Conservation (phyloP, 2,797 vertebrate species). For the Poeciliopsis presidionis region DNA sequence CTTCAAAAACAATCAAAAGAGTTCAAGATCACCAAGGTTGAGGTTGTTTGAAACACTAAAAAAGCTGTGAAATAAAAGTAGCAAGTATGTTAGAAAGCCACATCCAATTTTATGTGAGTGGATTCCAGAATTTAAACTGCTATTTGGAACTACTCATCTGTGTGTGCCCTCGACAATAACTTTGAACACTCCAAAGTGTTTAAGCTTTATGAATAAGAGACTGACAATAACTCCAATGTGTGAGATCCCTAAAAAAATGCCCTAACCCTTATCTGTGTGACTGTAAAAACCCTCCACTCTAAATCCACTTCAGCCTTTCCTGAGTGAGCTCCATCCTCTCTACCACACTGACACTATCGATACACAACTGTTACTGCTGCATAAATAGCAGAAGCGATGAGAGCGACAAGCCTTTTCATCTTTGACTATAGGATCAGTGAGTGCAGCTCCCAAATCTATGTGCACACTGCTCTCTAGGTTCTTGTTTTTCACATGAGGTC, state of each 20-base stretch:
- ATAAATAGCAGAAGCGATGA: slow-evolving; percentile 73
- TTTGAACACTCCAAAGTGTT: slow-evolving; percentile 33
- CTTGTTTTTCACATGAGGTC: slow-evolving; percentile 70
- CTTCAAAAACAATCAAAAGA: slow-evolving; percentile 8
- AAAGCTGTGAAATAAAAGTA: slow-evolving; percentile 45
- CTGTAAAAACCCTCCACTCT: slow-evolving; percentile 26
- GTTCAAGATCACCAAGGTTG: slow-evolving; percentile 18
- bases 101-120: slow-evolving; percentile 35
- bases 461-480: slow-evolving; percentile 43
- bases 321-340: slow-evolving; percentile 68
- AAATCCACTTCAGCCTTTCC: slow-evolving; percentile 73
- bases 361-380: slow-evolving; percentile 70
- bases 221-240: slow-evolving; percentile 54
- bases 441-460: slow-evolving; percentile 54
- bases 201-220: slow-evolving; percentile 44
- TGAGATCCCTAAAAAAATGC: slow-evolving; percentile 41
- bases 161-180: slow-evolving; percentile 35
- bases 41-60: slow-evolving; percentile 17
- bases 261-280: slow-evolving; percentile 68
- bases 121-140: slow-evolving; percentile 22
- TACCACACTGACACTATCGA: slow-evolving; percentile 71
- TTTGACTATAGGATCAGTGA: slow-evolving; percentile 49
- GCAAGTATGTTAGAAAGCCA: slow-evolving; percentile 43
- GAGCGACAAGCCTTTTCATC: slow-evolving; percentile 69
- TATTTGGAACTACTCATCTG: slow-evolving; percentile 26